Evolutionary conservation across 2,888 invertebrate species (phyloP).

Genomic region (Ischnus inquisitorius): DNA sequence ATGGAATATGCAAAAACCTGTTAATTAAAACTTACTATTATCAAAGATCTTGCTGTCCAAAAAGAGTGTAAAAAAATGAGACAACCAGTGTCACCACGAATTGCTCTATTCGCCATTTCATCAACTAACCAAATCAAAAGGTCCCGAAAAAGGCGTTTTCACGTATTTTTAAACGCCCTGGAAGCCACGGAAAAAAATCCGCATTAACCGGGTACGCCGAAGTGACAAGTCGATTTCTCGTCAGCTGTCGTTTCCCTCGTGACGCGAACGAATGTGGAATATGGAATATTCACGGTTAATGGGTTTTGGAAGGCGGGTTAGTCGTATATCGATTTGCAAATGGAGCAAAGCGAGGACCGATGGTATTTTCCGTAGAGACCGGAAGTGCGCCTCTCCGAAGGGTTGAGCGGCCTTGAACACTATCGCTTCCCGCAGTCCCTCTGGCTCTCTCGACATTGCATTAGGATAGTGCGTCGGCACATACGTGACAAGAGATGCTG

Average conservation of each 20-base stretch:
- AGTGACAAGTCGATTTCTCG: constrained; percentile 43
- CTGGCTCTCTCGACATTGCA: constrained; percentile 8
- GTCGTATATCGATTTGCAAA: constrained; percentile 56
- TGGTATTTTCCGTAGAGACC: background rate
- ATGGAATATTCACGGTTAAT: constrained; percentile 62
- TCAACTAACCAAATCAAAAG: background rate
- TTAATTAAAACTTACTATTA: no score
- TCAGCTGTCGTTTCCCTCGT: background rate
- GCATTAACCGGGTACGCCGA: background rate
- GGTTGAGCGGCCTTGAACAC: background rate
- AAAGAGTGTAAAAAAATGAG: no score
- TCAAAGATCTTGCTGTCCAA: no score
- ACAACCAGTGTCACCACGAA: no score
- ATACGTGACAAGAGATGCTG: background rate
- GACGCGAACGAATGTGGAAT: constrained; percentile 31
- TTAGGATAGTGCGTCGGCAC: constrained; percentile 19
- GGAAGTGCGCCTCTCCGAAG: constrained; percentile 27
- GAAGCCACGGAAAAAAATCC: background rate
- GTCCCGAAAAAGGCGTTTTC: background rate
- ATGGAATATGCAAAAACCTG: no score
- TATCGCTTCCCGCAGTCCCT: background rate
- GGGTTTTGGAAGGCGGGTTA: constrained; percentile 53
- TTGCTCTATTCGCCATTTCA: no score
- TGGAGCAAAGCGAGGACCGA: background rate
- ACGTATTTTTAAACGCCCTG: background rate